phyloP scores from a whole-genome alignment of 2,888 invertebrate genomes.

The Pelosia muscerda region DNA sequence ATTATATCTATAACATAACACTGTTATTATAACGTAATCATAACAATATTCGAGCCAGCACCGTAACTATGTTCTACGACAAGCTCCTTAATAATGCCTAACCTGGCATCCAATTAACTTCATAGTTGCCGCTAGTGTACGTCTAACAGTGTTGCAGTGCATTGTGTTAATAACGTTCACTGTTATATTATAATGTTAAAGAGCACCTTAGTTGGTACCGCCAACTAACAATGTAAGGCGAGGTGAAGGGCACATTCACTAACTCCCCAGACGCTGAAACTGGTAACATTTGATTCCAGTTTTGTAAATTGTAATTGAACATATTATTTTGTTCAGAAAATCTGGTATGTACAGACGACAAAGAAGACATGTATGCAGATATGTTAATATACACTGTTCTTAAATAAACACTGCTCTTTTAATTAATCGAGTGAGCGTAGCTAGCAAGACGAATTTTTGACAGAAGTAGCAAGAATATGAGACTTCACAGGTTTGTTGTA shows the following conservation, averaged over 20 bases:
- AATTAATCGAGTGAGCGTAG: too few species aligned
- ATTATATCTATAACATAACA: not conserved
- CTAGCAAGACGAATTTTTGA: too few species aligned
- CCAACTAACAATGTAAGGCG: constrained; percentile 46
- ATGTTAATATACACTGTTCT: too few species aligned
- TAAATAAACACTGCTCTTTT: too few species aligned
- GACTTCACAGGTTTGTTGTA: too few species aligned
- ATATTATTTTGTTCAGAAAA: too few species aligned
- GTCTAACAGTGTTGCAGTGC: constrained; percentile 51
- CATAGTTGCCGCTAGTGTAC: constrained; percentile 32
- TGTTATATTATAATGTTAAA: constrained; percentile 30
- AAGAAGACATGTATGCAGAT: too few species aligned
- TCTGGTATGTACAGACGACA: too few species aligned
- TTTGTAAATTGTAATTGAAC: too few species aligned
- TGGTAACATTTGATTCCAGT: constrained; percentile 7
- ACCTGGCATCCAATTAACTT: constrained; percentile 30
- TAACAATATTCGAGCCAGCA: not conserved
- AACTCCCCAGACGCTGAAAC: constrained; percentile 34
- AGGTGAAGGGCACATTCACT: constrained; percentile 18
- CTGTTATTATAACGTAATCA: not conserved
- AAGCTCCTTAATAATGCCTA: constrained; percentile 28
- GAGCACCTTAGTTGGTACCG: constrained; percentile 30
- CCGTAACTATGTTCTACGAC: not conserved
- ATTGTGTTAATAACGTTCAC: constrained; percentile 36
- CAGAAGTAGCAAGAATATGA: too few species aligned